Conservation (phyloP, 2,888 invertebrate species). For the Cephus nigrinus region DNA sequence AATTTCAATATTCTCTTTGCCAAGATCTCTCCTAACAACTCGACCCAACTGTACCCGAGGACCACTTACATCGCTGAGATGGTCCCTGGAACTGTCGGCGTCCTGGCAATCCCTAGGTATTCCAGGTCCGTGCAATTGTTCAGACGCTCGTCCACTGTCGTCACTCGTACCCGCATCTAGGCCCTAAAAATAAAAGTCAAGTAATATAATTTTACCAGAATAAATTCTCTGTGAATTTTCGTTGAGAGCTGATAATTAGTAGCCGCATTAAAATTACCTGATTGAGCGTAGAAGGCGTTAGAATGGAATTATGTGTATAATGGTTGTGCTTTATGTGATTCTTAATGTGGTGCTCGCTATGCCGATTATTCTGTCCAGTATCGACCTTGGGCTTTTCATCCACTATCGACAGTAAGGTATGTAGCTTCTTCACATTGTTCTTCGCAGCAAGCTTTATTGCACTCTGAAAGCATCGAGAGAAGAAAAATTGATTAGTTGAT, state of each 20-base stretch:
- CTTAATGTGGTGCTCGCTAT: constrained; percentile 65
- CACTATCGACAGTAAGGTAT: constrained; percentile 69
- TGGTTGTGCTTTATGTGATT: constrained; percentile 65
- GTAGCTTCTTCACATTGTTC: constrained; percentile 70
- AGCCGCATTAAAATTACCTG: constrained; percentile 48
- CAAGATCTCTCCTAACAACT: not conserved
- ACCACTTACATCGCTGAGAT: constrained; percentile 84
- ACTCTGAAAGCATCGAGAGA: constrained; percentile 61
- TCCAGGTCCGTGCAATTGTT: constrained; percentile 80
- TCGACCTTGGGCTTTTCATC: constrained; percentile 72
- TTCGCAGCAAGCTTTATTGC: constrained; percentile 72
- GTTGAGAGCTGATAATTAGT: not conserved
- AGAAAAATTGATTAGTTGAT: not conserved
- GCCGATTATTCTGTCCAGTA: constrained; percentile 69
- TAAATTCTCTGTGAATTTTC: not conserved
- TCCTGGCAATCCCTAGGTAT: constrained; percentile 71
- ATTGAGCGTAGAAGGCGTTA: constrained; percentile 63
- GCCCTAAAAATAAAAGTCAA: constrained; percentile 69
- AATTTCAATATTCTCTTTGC: not conserved
- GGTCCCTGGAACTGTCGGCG: constrained; percentile 85
- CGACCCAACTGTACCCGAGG: not conserved
- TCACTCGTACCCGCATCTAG: constrained; percentile 87
- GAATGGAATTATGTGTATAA: constrained; percentile 65
- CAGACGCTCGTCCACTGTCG: constrained; percentile 85
- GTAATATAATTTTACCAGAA: constrained; percentile 7